Conservation (phyloP, 2,888 invertebrate species). For the Drosophila acutilabella region DNA sequence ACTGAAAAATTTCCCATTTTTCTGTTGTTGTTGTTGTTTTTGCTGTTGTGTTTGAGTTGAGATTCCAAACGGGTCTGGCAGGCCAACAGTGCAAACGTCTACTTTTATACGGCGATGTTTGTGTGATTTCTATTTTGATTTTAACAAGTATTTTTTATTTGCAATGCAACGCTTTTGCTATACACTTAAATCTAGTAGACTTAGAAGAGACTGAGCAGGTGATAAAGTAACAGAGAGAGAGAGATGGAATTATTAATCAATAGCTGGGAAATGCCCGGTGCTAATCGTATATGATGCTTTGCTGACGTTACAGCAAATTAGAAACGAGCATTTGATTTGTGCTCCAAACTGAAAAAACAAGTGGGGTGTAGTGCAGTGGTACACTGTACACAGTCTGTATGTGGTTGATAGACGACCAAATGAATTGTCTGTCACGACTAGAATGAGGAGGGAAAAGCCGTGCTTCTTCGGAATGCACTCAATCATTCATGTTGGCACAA, state of each 20-base stretch:
- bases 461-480: constrained; percentile 51
- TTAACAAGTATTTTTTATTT: background rate
- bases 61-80: constrained; percentile 63
- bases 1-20: constrained; percentile 49
- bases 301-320: constrained; percentile 38
- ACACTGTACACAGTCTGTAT: constrained; percentile 27
- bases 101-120: constrained; percentile 62
- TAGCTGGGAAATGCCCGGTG: constrained; percentile 66
- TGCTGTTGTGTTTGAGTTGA: constrained; percentile 24
- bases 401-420: constrained; percentile 17
- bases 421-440: constrained; percentile 55
- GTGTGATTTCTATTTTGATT: constrained; percentile 30
- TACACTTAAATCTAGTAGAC: constrained; percentile 11
- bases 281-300: constrained; percentile 22
- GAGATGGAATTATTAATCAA: constrained; percentile 53
- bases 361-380: constrained; percentile 38
- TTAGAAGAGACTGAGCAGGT: too few species aligned
- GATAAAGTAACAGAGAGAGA: background rate
- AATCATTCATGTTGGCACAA: constrained; percentile 40
- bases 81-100: constrained; percentile 20
- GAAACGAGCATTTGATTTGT: constrained; percentile 16
- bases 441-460: constrained; percentile 33
- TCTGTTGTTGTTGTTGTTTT: constrained; percentile 31
- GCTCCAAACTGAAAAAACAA: constrained; percentile 14
- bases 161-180: constrained; percentile 30